A percentile compares a stretch with the other conserved stretches of the same genome.
Conservation (phyloP, 2,113 vertebrate genomes). For the Proteles cristata region DNA sequence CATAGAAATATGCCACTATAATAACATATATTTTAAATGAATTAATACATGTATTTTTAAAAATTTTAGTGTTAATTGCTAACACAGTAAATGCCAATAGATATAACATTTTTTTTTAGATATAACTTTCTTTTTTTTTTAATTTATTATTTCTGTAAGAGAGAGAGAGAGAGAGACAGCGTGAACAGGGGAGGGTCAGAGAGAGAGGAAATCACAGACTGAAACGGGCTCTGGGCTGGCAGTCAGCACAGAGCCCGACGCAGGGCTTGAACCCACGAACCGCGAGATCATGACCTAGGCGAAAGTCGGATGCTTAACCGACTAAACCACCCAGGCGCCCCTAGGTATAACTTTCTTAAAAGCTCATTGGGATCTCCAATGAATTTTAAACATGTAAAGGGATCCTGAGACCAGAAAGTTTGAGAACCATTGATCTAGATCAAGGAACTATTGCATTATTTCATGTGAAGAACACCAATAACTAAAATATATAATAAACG, state of each 20-base stretch:
- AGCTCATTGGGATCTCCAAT: not conserved
- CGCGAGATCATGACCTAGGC: too few relatives aligned
- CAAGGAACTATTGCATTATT: not conserved
- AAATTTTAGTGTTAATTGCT: not conserved
- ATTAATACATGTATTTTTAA: not conserved
- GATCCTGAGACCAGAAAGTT: not conserved
- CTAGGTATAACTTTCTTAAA: constrained; percentile 1
- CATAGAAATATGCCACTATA: not conserved
- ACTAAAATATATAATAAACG: not conserved
- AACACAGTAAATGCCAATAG: not conserved
- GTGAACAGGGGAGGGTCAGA: too few relatives aligned
- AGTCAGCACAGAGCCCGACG: too few relatives aligned
- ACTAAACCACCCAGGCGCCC: too few relatives aligned
- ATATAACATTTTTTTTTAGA: not conserved
- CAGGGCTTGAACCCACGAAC: too few relatives aligned
- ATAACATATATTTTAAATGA: constrained; percentile 40
- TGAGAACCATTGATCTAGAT: not conserved
- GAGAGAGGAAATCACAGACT: too few relatives aligned
- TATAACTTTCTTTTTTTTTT: too few relatives aligned
- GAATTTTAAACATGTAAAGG: constrained; percentile 41
- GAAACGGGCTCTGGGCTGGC: too few relatives aligned
- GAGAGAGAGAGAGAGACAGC: too few relatives aligned
- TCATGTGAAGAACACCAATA: constrained; percentile 7
- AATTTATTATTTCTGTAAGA: too few relatives aligned
- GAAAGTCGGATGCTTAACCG: too few relatives aligned